Base-by-base conservation (phyloP, 2,113 vertebrate genomes). In the Oncorhynchus kisutch region DNA sequence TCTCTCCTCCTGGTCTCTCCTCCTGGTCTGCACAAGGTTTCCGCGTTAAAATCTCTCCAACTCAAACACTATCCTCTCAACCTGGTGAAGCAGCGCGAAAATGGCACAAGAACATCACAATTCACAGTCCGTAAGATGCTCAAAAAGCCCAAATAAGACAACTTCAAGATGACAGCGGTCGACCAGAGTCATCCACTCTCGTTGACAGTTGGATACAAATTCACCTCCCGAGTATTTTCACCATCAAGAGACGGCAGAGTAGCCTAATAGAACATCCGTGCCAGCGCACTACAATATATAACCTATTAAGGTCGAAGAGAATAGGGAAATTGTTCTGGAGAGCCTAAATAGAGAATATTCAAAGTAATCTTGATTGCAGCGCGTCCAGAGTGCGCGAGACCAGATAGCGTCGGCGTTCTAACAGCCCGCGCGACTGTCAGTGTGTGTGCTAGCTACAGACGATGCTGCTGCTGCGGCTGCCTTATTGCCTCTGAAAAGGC, bases 221-320 rank as follows among this genome's bases (percentile, higher is more conserved):
- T 87, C 85, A 88, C 81, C 82, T 87, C 81, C 81, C 76, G 88
- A 90, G 88, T 90, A 91, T 87, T 62, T n/a, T 91, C 89, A 91
- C 93, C 77, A 85, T 71, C 82, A 88, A 79, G 76, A 88, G 84
- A 80, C 70, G 81, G 70, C 83, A 89, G 71, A 67, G 80, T 74
- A 68, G 59, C 71, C 81, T 82, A 45, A 84, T 81, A 77, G 79
- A 78, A 84, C 87, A 91, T 89, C 83, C 84, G 88, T 78, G 80
- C 74, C 78, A 70, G 69, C 31, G 71, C 84, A 75, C 20, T 24
- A 62, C 73, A 68, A 72, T 68, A 24, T 67, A 71, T 66, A 27
- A 18, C 62, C 20, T 57, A 31, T 16, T 11, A 49, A 59, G 57
- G 62, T 65, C 39, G 48, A 22, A 72, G n/a, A 49, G 31, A 77